Base-by-base conservation (phyloP, 1,140 invertebrate species). In the Lasaia peninsularis region DNA sequence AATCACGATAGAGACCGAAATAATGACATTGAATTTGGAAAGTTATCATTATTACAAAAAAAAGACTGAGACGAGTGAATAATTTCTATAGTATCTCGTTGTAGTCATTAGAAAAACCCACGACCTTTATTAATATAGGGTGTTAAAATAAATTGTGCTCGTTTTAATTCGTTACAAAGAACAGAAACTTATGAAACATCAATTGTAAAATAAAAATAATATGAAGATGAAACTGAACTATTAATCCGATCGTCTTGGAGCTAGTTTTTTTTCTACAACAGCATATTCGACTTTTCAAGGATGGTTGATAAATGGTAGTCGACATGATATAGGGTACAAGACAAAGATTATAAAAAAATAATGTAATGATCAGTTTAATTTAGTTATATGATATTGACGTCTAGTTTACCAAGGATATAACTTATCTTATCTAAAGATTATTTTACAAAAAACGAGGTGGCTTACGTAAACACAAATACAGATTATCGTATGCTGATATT, bases 231-330 rank as follows among this genome's bases (percentile, higher is more conserved):
- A 24, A 31, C 16, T 32, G 5, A 51, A 31, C 16, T n/a, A n/a
- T n/a, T n/a, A n/a, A 56, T 58, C 56, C 44, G 28, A 57, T 74
- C 65, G 74, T 65, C 62, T 73, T 78, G 82, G 84, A 73, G 82
- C 84, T 87, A 86, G 52, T 84, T 88, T 88, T 83, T n/a, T 87
- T 87, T 80, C 84, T 87, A 86, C 84, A 86, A 87, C 84, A 87
- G 80, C 75, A 72, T 55, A 64, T 69, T 66, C 62, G 51, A 67
- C 60, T 57, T 37, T 56, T 52, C 59, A 21, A 60, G 18, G 21
- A n/a, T 14, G 24, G 10, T 54, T n/a, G 24, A 40, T 4, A 40
- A 28, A 55, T 4, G 6, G 24, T 37, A 28, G 34, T 54, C 34
- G 12, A 40, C 12, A 40, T 31, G 21, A 37, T 54, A 31, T 3